Base-by-base conservation (phyloP, 1,140 invertebrate species). In the Rhagoletis zephyria region DNA sequence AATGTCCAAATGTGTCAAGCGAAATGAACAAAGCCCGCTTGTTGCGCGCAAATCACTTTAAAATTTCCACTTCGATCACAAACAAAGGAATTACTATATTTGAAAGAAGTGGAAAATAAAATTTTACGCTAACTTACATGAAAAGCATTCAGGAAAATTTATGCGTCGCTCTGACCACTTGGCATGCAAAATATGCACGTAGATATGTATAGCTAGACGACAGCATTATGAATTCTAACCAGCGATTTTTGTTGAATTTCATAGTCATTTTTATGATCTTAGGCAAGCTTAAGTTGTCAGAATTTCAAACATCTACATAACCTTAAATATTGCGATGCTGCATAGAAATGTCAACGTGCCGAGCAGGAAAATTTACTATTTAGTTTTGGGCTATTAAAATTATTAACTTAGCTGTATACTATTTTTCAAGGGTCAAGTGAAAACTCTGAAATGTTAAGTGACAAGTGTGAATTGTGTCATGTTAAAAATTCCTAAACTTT, bases 181-280 rank as follows among this genome's bases (percentile, higher is more conserved):
- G 74, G 48, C 74, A 56, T n/a, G 30, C 30, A 30, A 30, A 30
- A 30, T 30, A 30, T 30, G 19, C 48, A 63, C 1, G 16, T 14
- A n/a, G 4, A 63, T 4, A 63, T 14, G 19, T 19, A 67, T 56
- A 81, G 7, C 51, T 56, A 59, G 56, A 10, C 74, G 74, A 30
- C 16, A 10, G n/a, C 45, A 81, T 19, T 59, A 81, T 81, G 67
- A 74, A 81, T 56, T 51, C 14, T 81, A 9, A 16, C 48, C 74
- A 74, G 42, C 42, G 16, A 74, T 56, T 81, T 81, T 81, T 81
- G 48, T 81, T 51, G 48, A 81, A 19, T 81, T 81, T 56, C 16
- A 51, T 81, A n/a, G 48, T 81, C 74, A 51, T 81, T 81, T 56
- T 81, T 45, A n/a, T 81, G 48, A 81, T n/a, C 30, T 81, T 81